Base-by-base conservation (phyloP, 2,113 vertebrate genomes). In the Saccopteryx leptura region DNA sequence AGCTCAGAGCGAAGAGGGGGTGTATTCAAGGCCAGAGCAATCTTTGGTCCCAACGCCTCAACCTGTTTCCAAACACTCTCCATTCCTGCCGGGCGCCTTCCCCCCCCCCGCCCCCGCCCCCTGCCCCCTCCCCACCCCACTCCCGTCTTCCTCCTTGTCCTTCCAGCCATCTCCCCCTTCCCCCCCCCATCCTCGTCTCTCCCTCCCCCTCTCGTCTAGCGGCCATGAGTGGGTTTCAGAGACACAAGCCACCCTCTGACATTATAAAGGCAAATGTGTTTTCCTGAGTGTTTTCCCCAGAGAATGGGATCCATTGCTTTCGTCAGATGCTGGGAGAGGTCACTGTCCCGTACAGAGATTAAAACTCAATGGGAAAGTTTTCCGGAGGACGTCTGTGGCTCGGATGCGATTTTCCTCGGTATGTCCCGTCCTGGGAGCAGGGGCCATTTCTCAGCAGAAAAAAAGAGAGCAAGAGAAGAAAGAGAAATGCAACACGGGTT, bases 401-500 rank as follows among this genome's bases (percentile, higher is more conserved):
- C 82, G 74, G 79, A 94, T 50, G 60, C 3, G n/a, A 79, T 83
- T 83, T 92, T 83, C 72, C 71, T 85, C 52, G 26, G 81, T 76
- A 56, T 69, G n/a, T 78, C 33, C 14, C 74, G 74, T 83, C 72
- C 76, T 74, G 33, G 31, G 65, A 95, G 31, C 91, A 78, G 63
- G 71, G 94, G 93, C 87, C 88, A 83, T 91, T 97, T 92, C 94
- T 96, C 39, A 50, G 83, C 93, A 85, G 89, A 95, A 93, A 66
- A 48, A 96, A 94, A 83, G 28, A 52, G 75, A n/a, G 18, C 94
- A 93, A 61, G 46, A n/a, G 78, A 68, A 72, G 7, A 91, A 21
- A 91, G 61, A 91, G 24, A 85, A 95, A 94, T 65, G 58, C 90
- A 74, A 95, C 97, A 82, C n/a, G 82, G 94, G 96, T 96, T 97